Base-by-base conservation (phyloP, 2,113 vertebrate genomes). In the Centropristis striata region DNA sequence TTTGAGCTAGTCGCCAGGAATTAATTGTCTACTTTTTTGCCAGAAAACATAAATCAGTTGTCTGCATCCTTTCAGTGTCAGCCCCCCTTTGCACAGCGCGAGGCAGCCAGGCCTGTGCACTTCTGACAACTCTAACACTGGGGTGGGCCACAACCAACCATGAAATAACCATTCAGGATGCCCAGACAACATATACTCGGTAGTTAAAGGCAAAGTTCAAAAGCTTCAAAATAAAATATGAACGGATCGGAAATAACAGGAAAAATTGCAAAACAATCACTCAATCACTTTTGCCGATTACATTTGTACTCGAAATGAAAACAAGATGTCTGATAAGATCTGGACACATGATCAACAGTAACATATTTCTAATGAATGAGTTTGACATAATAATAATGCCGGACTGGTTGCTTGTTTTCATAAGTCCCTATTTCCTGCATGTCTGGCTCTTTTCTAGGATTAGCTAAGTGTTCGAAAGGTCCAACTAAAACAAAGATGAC, bases 401-500 rank as follows among this genome's bases (percentile, higher is more conserved):
- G 61, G 49, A 74, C 73, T 47, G 50, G 46, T 64, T 84, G 86
- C 86, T 92, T 93, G 88, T 93, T 94, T 94, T 92, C 72, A 81
- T 86, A 92, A 90, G 89, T 90, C 82, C 79, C 67, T 60, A 74
- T 84, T 93, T 94, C 94, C 90, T 92, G 87, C 50, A 78, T 72
- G 85, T 90, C 78, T 88, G 84, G 78, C 86, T 84, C 71, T 83
- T 89, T 92, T 90, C 86, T 90, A 78, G 83, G 90, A 88, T 92
- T 91, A 88, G 81, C 84, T 49, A 78, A 90, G 86, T 83, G 86
- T 89, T 92, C 41, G 41, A 75, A 16, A 55, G 25, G 74, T 94
- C 95, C 94, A 95, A 95, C 87, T 91, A 85, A 93, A 95, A 95
- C 92, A 93, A 89, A 89, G 73, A 86, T 92, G 87, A 93, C 84